phyloP scores from a whole-genome alignment of 2,797 vertebrate species.

The Linurgus olivaceus region DNA sequence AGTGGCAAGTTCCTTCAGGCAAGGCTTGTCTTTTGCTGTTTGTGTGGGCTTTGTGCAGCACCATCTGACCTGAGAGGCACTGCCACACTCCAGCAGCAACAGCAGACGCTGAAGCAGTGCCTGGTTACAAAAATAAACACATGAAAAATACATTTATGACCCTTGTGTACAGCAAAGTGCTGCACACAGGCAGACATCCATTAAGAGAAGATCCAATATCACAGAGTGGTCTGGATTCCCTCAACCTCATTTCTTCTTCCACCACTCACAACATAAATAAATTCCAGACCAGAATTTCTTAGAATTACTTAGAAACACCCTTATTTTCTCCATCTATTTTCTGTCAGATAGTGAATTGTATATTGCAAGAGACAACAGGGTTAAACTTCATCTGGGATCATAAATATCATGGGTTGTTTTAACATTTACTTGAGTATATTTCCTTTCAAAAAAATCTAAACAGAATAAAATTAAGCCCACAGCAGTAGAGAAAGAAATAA shows the following conservation, averaged over 20 bases:
- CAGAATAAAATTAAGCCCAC: background rate
- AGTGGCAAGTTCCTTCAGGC: slow-evolving; percentile 4
- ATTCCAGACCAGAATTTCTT: background rate
- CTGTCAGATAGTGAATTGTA: background rate
- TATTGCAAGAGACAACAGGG: background rate
- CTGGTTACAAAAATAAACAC: slow-evolving; percentile 27
- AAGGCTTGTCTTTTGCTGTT: background rate
- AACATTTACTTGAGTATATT: background rate
- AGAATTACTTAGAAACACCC: background rate
- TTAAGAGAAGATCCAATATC: background rate
- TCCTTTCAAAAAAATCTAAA: background rate
- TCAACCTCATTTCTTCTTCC: background rate
- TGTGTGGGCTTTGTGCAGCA: background rate
- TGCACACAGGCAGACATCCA: slow-evolving; percentile 3
- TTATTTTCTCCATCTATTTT: background rate
- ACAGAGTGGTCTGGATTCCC: background rate
- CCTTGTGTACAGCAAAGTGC: background rate
- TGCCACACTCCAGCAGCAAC: background rate
- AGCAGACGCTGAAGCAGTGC: background rate
- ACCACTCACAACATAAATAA: background rate
- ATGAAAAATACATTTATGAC: slow-evolving; percentile 54
- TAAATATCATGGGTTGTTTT: background rate
- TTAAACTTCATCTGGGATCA: background rate
- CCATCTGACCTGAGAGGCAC: background rate
- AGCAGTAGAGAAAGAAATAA: background rate